Evolutionary conservation across 1,140 invertebrate genomes (phyloP).

Genomic region (Tetramorium parvispinum): DNA sequence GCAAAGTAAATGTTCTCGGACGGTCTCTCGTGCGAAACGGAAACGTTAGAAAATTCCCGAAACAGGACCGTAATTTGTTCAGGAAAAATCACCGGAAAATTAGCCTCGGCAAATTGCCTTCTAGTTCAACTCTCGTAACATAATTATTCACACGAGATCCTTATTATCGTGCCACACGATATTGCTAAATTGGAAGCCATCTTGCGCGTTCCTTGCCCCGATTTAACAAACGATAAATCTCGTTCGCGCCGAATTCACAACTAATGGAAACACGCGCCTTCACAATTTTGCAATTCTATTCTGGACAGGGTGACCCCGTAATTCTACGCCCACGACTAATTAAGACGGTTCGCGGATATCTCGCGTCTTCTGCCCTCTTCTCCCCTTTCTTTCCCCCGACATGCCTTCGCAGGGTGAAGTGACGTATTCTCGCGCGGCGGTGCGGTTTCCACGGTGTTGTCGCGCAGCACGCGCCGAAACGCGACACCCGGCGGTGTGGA

Average conservation of each 20-base stretch:
- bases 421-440: conserved; percentile 1
- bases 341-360: background rate
- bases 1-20: background rate
- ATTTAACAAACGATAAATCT: background rate
- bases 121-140: background rate
- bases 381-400: background rate
- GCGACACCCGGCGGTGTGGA: conserved; percentile 75
- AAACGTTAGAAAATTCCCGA: background rate
- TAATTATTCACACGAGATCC: conserved; percentile 24
- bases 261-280: too few relatives aligned
- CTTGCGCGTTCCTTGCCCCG: background rate
- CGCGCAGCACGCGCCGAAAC: conserved; percentile 83
- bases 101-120: background rate
- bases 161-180: background rate
- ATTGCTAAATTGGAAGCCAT: background rate
- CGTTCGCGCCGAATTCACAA: background rate
- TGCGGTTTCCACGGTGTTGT: conserved; percentile 78
- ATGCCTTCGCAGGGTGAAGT: background rate
- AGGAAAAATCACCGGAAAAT: conserved; percentile 6
- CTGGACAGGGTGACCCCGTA: background rate
- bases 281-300: background rate
- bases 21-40: background rate
- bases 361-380: background rate
- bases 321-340: background rate
- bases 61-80: background rate